These are phyloP conservation scores for Elmis aenea DNA, from an alignment of 2,888 invertebrate species.

Conservation along the genomic window DNA sequence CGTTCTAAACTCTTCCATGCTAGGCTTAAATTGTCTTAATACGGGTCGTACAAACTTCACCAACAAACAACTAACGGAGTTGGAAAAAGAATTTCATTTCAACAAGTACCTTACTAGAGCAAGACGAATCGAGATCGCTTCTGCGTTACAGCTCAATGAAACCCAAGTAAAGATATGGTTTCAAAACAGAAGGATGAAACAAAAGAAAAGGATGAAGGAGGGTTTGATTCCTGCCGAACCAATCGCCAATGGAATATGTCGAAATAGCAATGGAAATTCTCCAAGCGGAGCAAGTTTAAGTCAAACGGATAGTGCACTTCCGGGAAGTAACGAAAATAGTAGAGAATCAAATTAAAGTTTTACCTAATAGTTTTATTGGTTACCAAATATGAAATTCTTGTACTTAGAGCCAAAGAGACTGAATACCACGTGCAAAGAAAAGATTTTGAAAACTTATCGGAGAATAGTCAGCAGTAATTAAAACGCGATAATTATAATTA, in stretches of 20 bases:
- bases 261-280: slow-evolving; percentile 45
- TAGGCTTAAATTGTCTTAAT: slow-evolving; percentile 54
- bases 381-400: slow-evolving; percentile 1
- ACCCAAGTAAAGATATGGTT: slow-evolving; percentile 98
- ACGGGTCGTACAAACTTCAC: slow-evolving; percentile 98
- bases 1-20: slow-evolving; percentile 41
- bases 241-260: slow-evolving; percentile 34
- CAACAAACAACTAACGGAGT: slow-evolving; percentile 97
- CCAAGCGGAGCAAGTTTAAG: slow-evolving; percentile 43
- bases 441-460: no score
- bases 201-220: slow-evolving; percentile 95
- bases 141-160: slow-evolving; percentile 92
- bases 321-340: slow-evolving; percentile 66
- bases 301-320: slow-evolving; percentile 42
- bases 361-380: background rate
- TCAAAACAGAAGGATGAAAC: slow-evolving; percentile 97
- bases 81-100: slow-evolving; percentile 99
- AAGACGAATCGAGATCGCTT: slow-evolving; percentile 95
- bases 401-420: slow-evolving; percentile 14
- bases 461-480: no score
- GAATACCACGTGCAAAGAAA: no score
- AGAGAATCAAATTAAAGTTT: slow-evolving; percentile 57
- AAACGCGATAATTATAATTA: no score
- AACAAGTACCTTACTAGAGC: slow-evolving; percentile 98
- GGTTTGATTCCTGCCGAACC: slow-evolving; percentile 65